A percentile compares a stretch with the other conserved stretches of the same genome.
These are phyloP conservation scores for Ormia ochracea DNA, from an alignment of 2,888 invertebrate genomes.

Conservation along the genomic window DNA sequence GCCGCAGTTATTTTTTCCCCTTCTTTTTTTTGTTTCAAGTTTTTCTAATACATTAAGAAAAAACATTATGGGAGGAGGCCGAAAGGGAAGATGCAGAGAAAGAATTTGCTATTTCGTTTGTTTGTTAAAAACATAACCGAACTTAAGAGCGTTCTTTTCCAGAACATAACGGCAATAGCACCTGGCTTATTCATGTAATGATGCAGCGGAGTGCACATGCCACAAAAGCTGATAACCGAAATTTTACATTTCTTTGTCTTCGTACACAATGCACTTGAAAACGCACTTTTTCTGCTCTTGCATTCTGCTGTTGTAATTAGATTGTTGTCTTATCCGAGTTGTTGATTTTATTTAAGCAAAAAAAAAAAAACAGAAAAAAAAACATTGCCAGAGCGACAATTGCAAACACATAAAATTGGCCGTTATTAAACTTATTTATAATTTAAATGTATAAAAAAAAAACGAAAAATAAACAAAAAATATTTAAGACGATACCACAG, in stretches of 20 bases:
- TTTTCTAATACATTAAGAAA: conserved; percentile 14
- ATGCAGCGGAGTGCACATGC: conserved; percentile 3
- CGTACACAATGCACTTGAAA: background rate
- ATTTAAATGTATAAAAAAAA: too few relatives aligned
- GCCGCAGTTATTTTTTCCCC: too few relatives aligned
- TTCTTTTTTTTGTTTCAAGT: background rate
- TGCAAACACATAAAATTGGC: background rate
- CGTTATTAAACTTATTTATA: too few relatives aligned
- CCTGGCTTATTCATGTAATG: conserved; percentile 53
- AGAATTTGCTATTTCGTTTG: background rate
- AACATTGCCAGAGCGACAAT: conserved; percentile 32
- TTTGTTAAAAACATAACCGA: conserved; percentile 15
- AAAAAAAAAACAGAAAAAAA: too few relatives aligned
- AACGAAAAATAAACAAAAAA: too few relatives aligned
- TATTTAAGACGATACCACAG: too few relatives aligned
- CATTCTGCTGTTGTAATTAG: conserved; percentile 19
- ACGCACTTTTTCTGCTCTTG: conserved; percentile 18
- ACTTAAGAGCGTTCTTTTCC: conserved; percentile 23
- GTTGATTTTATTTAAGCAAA: background rate
- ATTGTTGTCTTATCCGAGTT: conserved; percentile 10
- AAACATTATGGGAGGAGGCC: background rate
- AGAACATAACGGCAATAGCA: conserved; percentile 58
- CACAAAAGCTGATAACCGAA: background rate
- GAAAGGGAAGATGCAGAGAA: background rate
- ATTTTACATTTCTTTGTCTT: conserved; percentile 5